A percentile compares a stretch with the other conserved stretches of the same genome.
These are phyloP conservation scores for Apamea sordens DNA, from an alignment of 2,888 invertebrate species.

Conservation along the genomic window DNA sequence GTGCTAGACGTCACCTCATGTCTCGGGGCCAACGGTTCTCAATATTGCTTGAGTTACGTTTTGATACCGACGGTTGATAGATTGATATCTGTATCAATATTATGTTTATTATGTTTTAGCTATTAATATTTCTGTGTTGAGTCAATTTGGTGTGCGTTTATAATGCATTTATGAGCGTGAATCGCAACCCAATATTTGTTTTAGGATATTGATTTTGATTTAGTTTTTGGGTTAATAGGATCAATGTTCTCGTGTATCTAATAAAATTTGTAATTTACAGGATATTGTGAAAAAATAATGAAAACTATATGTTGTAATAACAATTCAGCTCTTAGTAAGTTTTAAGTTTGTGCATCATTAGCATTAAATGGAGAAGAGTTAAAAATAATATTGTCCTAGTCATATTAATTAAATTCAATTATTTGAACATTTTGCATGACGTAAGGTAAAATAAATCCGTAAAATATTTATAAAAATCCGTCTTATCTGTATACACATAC, in stretches of 20 bases:
- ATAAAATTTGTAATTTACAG: no score
- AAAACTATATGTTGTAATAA: not conserved
- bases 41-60: constrained; percentile 62
- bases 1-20: constrained; percentile 81
- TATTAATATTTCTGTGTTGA: constrained; percentile 1
- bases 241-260: not conserved
- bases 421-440: not conserved
- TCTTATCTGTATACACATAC: not conserved
- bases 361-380: not conserved
- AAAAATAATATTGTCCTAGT: not conserved
- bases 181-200: not conserved
- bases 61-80: constrained; percentile 31
- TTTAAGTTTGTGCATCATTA: not conserved
- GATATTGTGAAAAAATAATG: not conserved
- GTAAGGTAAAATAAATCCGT: not conserved
- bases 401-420: not conserved
- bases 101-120: not conserved
- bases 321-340: not conserved
- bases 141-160: not conserved
- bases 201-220: not conserved
- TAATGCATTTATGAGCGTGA: not conserved
- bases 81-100: no score
- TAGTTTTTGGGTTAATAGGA: not conserved
- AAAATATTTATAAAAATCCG: not conserved
- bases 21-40: constrained; percentile 73